Conservation (phyloP, 1,140 invertebrate genomes). For the Paraescarpia echinospica region DNA sequence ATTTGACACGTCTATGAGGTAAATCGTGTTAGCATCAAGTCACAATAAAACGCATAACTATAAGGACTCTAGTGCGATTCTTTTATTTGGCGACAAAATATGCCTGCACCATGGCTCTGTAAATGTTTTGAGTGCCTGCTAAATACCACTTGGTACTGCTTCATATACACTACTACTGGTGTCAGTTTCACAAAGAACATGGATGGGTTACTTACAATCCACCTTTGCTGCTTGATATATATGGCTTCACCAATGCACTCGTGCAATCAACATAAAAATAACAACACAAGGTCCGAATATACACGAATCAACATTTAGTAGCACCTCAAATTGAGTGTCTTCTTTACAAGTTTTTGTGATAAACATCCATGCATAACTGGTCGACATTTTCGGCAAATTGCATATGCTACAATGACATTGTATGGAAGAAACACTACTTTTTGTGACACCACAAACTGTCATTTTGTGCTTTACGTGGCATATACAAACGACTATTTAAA, state of each 20-base stretch:
- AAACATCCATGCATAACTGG: not conserved
- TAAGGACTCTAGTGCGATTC: not conserved
- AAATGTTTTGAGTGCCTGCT: not conserved
- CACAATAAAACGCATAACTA: not conserved
- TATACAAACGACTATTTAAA: not conserved
- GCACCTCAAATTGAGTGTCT: not conserved
- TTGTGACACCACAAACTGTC: not conserved
- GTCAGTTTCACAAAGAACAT: not conserved
- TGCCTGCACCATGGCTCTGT: not conserved
- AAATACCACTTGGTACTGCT: not conserved
- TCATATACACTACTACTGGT: not conserved
- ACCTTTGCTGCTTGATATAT: not conserved
- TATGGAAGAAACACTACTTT: not conserved
- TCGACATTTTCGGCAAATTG: not conserved
- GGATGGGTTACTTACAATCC: not conserved
- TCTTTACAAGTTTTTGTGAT: not conserved
- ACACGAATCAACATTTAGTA: not conserved
- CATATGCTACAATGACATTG: not conserved
- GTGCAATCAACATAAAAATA: not conserved
- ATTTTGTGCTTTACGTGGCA: not conserved
- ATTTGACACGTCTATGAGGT: not conserved
- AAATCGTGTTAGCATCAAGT: not conserved
- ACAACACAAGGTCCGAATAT: not conserved
- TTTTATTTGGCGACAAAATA: not conserved
- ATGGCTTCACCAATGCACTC: not conserved